Percentiles rank a stretch among this genome's conserved stretches.
These are phyloP conservation scores for Portunus trituberculatus DNA, from an alignment of 1,140 invertebrate genomes.

Conservation along the genomic window DNA sequence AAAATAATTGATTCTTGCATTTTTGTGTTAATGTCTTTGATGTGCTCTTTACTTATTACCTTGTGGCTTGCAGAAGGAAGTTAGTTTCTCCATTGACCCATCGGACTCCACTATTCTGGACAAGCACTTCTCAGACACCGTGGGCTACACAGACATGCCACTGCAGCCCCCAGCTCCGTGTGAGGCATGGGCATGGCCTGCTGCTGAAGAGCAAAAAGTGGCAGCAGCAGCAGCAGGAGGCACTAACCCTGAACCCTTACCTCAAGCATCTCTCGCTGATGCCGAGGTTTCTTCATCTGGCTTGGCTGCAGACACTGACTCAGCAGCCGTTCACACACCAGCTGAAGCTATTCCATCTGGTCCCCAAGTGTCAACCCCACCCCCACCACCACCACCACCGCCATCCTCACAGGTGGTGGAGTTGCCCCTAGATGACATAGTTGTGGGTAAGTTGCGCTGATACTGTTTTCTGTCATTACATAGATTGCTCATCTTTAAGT, in stretches of 20 bases:
- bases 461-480: too few relatives aligned
- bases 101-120: conserved; percentile 79
- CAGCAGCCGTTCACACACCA: not conserved
- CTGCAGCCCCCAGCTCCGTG: conserved; percentile 64
- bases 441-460: conserved; percentile 79
- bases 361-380: conserved; percentile 8
- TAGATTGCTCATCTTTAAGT: too few relatives aligned
- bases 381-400: conserved; percentile 58
- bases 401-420: conserved; percentile 80
- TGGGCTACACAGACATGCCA: conserved; percentile 74
- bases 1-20: too few relatives aligned
- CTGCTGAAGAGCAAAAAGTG: conserved; percentile 53
- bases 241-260: conserved; percentile 68
- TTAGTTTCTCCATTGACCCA: conserved; percentile 80
- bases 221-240: conserved; percentile 72
- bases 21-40: too few relatives aligned
- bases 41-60: too few relatives aligned
- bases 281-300: not conserved
- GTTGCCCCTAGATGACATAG: conserved; percentile 79
- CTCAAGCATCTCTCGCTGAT: conserved; percentile 24
- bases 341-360: conserved; percentile 35
- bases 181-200: conserved; percentile 58
- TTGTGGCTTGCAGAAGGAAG: conserved; percentile 80
- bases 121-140: conserved; percentile 75
- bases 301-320: not conserved